Evolutionary conservation across 2,797 vertebrate genomes (phyloP).

Genomic region (Buceros bicornis): DNA sequence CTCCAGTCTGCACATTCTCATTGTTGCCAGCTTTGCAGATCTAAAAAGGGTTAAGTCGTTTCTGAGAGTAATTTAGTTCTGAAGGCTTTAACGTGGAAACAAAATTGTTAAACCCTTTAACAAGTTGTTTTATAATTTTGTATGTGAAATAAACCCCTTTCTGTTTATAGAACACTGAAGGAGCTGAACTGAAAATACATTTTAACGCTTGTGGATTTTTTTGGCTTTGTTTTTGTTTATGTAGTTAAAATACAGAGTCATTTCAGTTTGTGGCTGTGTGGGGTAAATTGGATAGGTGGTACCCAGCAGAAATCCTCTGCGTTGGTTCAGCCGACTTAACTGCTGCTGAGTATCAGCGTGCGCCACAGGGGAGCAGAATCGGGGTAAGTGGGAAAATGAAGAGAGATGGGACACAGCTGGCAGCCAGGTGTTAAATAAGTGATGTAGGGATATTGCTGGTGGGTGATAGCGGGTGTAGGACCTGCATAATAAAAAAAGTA

Average conservation of each 20-base stretch:
- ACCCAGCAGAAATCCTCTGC: neutral
- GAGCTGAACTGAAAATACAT: neutral
- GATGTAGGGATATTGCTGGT: neutral
- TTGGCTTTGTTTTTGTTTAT: neutral
- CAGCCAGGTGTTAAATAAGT: neutral
- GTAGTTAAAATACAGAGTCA: neutral
- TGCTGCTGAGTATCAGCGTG: neutral
- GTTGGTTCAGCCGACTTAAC: neutral
- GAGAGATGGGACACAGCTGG: neutral
- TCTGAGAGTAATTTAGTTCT: neutral
- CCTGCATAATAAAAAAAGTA: neutral
- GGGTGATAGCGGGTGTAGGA: neutral
- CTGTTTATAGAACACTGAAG: neutral
- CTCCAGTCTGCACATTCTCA: neutral
- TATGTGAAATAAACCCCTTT: neutral
- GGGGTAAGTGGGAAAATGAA: neutral
- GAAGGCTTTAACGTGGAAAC: neutral
- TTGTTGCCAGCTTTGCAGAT: neutral
- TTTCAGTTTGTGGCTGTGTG: neutral
- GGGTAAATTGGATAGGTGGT: neutral
- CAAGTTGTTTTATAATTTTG: neutral
- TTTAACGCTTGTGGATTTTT: neutral
- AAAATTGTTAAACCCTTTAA: neutral
- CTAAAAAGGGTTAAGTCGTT: conserved; percentile 10
- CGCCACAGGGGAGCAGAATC: neutral